phyloP scores from a whole-genome alignment of 37 sponge, comb jelly and placozoan genomes.

The Bolinopsis microptera region DNA sequence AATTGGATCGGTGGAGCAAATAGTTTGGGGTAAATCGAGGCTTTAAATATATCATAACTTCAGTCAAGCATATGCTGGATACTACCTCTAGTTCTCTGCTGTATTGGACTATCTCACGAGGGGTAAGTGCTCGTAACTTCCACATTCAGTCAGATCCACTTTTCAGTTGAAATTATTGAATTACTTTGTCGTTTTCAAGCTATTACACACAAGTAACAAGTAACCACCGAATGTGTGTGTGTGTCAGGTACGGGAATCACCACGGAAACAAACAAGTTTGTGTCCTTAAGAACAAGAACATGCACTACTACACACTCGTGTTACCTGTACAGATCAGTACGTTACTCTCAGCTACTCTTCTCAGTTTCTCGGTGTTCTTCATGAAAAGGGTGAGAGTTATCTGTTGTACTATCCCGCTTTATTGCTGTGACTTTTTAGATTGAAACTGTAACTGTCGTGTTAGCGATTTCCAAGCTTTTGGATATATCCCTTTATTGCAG shows the following conservation, averaged over 20 bases:
- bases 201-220: not conserved
- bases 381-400: not conserved
- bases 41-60: not conserved
- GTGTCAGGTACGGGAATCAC: constrained; percentile 32
- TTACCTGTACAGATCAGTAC: constrained; percentile 8
- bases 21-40: too few species aligned
- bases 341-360: not conserved
- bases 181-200: not conserved
- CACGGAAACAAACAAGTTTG: constrained; percentile 28
- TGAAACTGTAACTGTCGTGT: too few species aligned
- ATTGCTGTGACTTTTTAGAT: too few species aligned
- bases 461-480: too few species aligned
- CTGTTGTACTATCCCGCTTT: too few species aligned
- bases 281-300: not conserved
- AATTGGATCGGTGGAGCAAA: too few species aligned
- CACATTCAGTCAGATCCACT: not conserved
- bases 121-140: not conserved
- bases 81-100: not conserved
- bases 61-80: not conserved
- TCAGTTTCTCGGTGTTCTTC: not conserved
- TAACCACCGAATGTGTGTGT: too few species aligned
- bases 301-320: not conserved
- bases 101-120: not conserved
- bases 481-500: too few species aligned
- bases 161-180: not conserved